phyloP scores from a whole-genome alignment of 2,888 invertebrate species.

The Teinopalpus imperialis region DNA sequence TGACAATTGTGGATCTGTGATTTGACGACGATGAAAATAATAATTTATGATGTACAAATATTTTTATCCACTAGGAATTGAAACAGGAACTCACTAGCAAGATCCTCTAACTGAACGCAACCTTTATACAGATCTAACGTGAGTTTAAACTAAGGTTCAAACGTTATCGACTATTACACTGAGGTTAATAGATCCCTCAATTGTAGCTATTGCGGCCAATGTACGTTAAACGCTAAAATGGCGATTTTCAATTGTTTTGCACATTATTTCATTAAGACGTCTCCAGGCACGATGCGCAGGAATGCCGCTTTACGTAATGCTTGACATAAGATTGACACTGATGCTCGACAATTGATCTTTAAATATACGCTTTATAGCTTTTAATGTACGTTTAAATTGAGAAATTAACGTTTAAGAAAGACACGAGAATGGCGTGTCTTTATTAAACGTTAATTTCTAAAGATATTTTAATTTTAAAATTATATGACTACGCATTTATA shows the following conservation, averaged over 20 bases:
- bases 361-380: conserved; percentile 3
- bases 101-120: too few relatives aligned
- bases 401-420: too few relatives aligned
- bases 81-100: too few relatives aligned
- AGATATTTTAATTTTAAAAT: too few relatives aligned
- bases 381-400: conserved; percentile 7
- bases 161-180: conserved; percentile 11
- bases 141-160: conserved; percentile 1
- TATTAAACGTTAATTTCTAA: too few relatives aligned
- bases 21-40: too few relatives aligned
- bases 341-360: conserved; percentile 13
- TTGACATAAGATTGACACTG: conserved; percentile 12
- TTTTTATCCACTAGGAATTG: too few relatives aligned
- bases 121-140: too few relatives aligned
- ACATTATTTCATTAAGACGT: conserved; percentile 53
- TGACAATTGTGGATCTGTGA: too few relatives aligned
- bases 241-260: conserved; percentile 48
- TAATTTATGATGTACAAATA: too few relatives aligned
- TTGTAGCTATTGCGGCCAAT: conserved; percentile 39
- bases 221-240: conserved; percentile 37
- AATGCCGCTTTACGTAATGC: conserved; percentile 1
- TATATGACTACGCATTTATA: too few relatives aligned
- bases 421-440: too few relatives aligned
- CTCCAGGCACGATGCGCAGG: conserved; percentile 16
- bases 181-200: conserved; percentile 27